Percentiles rank a stretch among this genome's conserved stretches.
These are phyloP conservation scores for Labeo calbasu DNA, from an alignment of 2,797 vertebrate species.

Conservation along the genomic window DNA sequence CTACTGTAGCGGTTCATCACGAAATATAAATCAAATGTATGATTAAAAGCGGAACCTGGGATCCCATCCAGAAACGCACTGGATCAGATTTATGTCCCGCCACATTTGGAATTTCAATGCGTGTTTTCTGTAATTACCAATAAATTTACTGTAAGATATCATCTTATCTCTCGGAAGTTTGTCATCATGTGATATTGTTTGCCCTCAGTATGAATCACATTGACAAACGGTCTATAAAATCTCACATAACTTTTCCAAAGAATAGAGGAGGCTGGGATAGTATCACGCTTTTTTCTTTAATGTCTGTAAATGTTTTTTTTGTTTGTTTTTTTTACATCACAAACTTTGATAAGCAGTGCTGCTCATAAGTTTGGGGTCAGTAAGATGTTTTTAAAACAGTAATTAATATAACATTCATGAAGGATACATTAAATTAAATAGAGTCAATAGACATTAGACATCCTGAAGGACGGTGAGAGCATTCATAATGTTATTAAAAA, in stretches of 20 bases:
- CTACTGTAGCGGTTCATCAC: slow-evolving; percentile 27
- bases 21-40: slow-evolving; percentile 20
- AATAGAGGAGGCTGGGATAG: neutral
- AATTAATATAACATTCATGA: neutral
- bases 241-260: neutral
- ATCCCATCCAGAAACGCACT: slow-evolving; percentile 23
- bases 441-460: neutral
- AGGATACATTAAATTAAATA: neutral
- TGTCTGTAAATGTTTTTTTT: neutral
- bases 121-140: slow-evolving; percentile 8
- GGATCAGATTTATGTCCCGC: slow-evolving; percentile 25
- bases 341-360: neutral
- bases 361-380: neutral
- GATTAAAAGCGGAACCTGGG: slow-evolving; percentile 30
- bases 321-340: neutral
- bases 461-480: too few species aligned
- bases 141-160: slow-evolving; percentile 23
- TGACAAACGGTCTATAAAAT: neutral
- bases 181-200: slow-evolving; percentile 27
- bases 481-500: neutral
- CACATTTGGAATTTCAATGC: slow-evolving; percentile 13
- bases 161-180: slow-evolving; percentile 33
- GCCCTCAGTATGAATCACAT: slow-evolving; percentile 2
- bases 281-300: neutral
- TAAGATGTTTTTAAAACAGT: neutral